Conservation (phyloP, 2,888 invertebrate species). For the Zaprionus lineosus region DNA sequence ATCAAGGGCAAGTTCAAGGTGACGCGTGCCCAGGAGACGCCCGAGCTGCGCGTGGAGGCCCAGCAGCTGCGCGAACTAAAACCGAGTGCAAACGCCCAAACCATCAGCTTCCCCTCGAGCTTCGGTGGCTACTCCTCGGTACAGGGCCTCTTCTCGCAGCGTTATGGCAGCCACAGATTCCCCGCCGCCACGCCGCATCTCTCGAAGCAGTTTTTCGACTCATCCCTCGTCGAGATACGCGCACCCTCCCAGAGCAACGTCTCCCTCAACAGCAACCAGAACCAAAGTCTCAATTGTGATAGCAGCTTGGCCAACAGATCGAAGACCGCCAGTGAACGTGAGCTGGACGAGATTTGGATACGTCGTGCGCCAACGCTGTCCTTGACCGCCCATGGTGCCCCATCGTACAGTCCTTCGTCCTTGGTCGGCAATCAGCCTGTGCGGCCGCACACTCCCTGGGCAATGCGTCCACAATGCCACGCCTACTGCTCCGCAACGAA, state of each 20-base stretch:
- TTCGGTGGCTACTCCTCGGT: conserved; percentile 85
- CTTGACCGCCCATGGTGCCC: background rate
- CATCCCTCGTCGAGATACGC: conserved; percentile 91
- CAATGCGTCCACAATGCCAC: conserved; percentile 56
- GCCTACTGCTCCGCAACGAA: conserved; percentile 62
- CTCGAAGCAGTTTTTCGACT: conserved; percentile 92
- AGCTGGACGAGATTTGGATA: conserved; percentile 81
- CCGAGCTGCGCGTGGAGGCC: conserved; percentile 78
- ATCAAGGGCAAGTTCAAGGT: conserved; percentile 85
- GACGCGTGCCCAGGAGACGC: conserved; percentile 83
- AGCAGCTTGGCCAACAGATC: conserved; percentile 52
- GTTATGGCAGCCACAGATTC: conserved; percentile 78
- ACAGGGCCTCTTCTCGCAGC: conserved; percentile 85
- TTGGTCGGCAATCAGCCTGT: too few relatives aligned
- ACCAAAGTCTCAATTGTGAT: conserved; percentile 78
- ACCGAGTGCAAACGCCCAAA: conserved; percentile 84
- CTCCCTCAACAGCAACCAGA: conserved; percentile 66
- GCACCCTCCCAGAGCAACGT: conserved; percentile 82
- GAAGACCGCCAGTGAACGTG: conserved; percentile 62
- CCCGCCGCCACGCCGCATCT: conserved; percentile 85
- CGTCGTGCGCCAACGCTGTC: conserved; percentile 50
- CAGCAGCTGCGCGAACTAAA: conserved; percentile 73
- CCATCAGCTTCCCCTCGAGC: conserved; percentile 87
- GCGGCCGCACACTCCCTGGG: conserved; percentile 45
- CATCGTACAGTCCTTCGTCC: conserved; percentile 4